Evolutionary conservation across 2,888 invertebrate species (phyloP), one percentile per base, ranked within the genome.

Genomic region (Drosophila formosana): DNA sequence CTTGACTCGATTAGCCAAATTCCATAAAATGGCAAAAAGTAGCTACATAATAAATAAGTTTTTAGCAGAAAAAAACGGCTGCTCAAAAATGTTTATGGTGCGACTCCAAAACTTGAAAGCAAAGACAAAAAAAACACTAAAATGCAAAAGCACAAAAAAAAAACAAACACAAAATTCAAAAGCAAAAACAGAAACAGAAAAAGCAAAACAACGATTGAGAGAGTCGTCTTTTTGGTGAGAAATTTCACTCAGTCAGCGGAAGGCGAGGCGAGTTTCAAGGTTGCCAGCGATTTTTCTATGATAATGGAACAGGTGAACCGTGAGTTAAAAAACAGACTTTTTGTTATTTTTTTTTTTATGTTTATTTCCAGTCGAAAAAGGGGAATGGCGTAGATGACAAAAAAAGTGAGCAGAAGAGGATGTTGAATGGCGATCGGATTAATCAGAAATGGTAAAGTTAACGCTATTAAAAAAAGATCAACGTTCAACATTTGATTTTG

Each of bases 1-100:
- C 86, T 80, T 55, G 69, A 74, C 76, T 79, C 66, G 70, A 77
- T 88, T 88, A 85, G 75, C 72, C 65, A 72, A 85, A 85, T 85
- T 71, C 72, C 72, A 72, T 26, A 60, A 65, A 8, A 58, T 39
- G 45, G 34, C 50, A 53, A 61, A 64, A 55, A 26, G 52, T 46
- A 80, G 58, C 82, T 62, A 74, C 64, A 73, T 68, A 79, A 81
- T 74, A 82, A 75, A 82, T 62, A 62, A 60, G 57, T 75, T 63
- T 63, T 52, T 56, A 56, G n/a, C 32, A 61, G 57, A 46, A 34
- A 18, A 51, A 3, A 56, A 52, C 18, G 30, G 53, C 62, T 62
- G 51, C 57, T 82, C 43, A 64, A 78, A 77, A 81, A 79, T 79
- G 68, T 82, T 81, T 82, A 81, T 85, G 82, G 82, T 62, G 66